Base-by-base conservation (phyloP, 2,797 vertebrate genomes). In the Numenius phaeopus region DNA sequence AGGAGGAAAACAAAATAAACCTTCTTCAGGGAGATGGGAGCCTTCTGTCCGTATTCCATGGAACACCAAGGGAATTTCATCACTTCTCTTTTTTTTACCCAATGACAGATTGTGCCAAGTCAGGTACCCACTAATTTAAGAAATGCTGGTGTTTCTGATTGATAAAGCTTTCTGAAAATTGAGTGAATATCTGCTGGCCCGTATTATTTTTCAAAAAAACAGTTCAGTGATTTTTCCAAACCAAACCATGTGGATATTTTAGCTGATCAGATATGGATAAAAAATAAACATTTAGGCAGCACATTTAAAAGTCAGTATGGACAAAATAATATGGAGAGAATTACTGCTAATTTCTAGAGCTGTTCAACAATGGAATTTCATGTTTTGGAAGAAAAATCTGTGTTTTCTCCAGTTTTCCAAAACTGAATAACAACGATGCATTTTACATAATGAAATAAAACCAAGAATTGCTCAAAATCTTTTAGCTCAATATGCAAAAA, bases 51-150 rank as follows among this genome's bases (percentile, higher is more conserved):
- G 30, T 71, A 37, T 84, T 92, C 58, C 52, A 30, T 24, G 76
- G 66, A 90, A 44, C 66, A 71, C 73, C 81, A 18, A 29, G 22
- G 92, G 91, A 83, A 87, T 89, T 95, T 94, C n/a, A 81, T 26
- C 85, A 39, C 55, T 73, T 49, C 14, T 57, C 82, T 79, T 54
- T 27, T 96, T 93, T 59, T 92, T 73, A 93, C 58, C 40, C 34
- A 73, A 32, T 88, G 77, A 66, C 90, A 95, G 88, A 92, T 92
- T 94, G 92, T 92, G 86, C 61, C 42, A 94, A 88, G 57, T 86
- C 88, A 90, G 79, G 80, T 86, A 90, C 79, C 29, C 71, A 54
- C 42, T 79, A 77, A 85, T 90, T 62, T 77, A 62, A 73, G 88
- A 90, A 85, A 83, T 93, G 42, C 32, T 71, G 80, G 52, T 52